Base-by-base conservation (phyloP, 1,140 invertebrate species). In the Bemisia tabaci region DNA sequence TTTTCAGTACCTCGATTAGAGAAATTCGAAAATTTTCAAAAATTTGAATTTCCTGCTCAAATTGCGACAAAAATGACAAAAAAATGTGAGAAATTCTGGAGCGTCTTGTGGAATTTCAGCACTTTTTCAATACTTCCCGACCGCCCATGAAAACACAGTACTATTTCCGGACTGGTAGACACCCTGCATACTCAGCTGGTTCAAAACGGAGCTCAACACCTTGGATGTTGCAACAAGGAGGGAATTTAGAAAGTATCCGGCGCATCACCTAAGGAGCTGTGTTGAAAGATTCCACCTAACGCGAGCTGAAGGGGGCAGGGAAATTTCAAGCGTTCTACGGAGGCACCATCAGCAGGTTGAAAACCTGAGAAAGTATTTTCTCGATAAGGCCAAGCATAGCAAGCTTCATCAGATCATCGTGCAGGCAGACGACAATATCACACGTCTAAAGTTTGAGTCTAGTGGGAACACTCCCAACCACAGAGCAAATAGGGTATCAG, bases 301-400 rank as follows among this genome's bases (percentile, higher is more conserved):
- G 2, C 1, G 63, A 58, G 1, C 27, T 39, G 24, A 65, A 65
- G 63, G 63, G 48, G 63, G 63, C 22, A 27, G 11, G 48, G 63
- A 39, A 2, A 23, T 65, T 11, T 2, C 23, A 2, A 39, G 48
- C 23, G 48, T 65, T 22, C n/a, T 12, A 1, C 21, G 17, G 2
- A n/a, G 27, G 12, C 63, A 65, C 39, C 2, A 39, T 12, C 27
- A 65, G 2, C 24, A 39, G 22, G 23, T 65, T 12, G 2, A 21
- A 11, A 26, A 33, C 2, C 22, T 65, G 21, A 1, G 17, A 33
- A 26, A 65, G 48, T 24, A 39, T 33, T 63, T 63, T 26, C 17
- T 63, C 21, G 25, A 48, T n/a, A 65, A 65, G 17, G 48, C 24
- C 22, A 39, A 65, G 17, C 24, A 65, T 39, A 26, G 12, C 63